These are phyloP conservation scores for Oryzias javanicus DNA, from an alignment of 2,113 vertebrate species.

Conservation along the genomic window DNA sequence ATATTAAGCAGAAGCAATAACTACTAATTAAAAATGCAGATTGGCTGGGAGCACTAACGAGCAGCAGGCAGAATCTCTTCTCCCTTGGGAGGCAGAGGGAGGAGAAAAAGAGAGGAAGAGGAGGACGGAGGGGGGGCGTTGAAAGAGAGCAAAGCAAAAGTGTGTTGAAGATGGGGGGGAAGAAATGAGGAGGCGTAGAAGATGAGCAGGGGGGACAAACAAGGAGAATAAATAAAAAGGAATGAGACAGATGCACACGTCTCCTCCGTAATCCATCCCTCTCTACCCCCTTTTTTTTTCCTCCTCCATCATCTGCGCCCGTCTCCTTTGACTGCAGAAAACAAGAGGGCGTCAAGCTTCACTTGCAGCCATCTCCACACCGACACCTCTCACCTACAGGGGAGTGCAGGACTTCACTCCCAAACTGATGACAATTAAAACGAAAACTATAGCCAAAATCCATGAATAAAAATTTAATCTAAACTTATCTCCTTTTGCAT, in stretches of 20 bases:
- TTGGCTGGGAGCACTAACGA: constrained; percentile 83
- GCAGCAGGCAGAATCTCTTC: constrained; percentile 80
- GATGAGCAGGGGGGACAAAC: constrained; percentile 64
- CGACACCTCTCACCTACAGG: constrained; percentile 11
- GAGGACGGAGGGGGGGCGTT: constrained; percentile 40
- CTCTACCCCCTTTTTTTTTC: constrained; percentile 25
- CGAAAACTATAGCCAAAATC: not conserved
- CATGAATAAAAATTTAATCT: constrained; percentile 44
- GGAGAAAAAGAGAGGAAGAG: constrained; percentile 45
- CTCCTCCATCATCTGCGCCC: constrained; percentile 4
- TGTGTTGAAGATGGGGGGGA: constrained; percentile 68
- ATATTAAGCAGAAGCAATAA: constrained; percentile 87
- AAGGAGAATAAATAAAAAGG: constrained; percentile 76
- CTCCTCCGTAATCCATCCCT: constrained; percentile 65
- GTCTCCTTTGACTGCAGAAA: constrained; percentile 30
- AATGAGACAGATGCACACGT: constrained; percentile 70
- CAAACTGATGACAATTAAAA: constrained; percentile 3
- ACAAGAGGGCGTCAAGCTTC: constrained; percentile 58
- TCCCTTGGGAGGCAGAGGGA: constrained; percentile 71
- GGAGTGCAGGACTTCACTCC: not conserved
- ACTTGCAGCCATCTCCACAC: constrained; percentile 58
- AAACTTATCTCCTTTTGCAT: constrained; percentile 36
- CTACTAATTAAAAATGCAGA: constrained; percentile 87
- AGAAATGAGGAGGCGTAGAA: constrained; percentile 39
- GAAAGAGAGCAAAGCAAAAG: constrained; percentile 67